A percentile compares a stretch with the other conserved stretches of the same genome.
Conservation (phyloP, 2,888 invertebrate species). For the Cryptus armator region DNA sequence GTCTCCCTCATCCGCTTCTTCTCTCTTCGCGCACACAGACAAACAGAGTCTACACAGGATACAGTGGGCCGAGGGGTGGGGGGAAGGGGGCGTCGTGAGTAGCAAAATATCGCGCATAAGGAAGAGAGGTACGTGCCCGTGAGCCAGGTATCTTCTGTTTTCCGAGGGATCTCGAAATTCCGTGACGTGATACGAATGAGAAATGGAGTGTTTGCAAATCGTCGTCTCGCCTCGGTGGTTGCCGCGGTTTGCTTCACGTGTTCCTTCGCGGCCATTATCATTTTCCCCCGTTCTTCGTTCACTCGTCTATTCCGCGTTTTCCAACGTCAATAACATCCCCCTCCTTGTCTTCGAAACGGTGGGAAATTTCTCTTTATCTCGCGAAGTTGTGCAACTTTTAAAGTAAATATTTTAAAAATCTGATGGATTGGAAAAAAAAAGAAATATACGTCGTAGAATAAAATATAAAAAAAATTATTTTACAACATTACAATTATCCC, state of each 20-base stretch:
- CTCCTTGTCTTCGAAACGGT: not conserved
- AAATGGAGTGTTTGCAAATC: slow-evolving; percentile 58
- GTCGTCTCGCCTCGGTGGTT: not conserved
- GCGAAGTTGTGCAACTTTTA: not conserved
- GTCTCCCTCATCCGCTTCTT: not conserved
- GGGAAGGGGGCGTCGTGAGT: not conserved
- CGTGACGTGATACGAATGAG: slow-evolving; percentile 60
- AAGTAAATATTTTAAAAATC: not conserved
- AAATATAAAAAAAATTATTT: too few species aligned
- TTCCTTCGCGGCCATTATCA: not conserved
- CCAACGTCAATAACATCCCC: not conserved
- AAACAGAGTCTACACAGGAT: not conserved
- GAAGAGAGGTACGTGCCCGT: slow-evolving; percentile 50
- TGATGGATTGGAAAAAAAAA: too few species aligned
- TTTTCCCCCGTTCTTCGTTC: slow-evolving; percentile 3
- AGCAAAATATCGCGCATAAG: slow-evolving; percentile 23
- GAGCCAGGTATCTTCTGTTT: slow-evolving; percentile 42
- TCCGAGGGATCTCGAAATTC: slow-evolving; percentile 52
- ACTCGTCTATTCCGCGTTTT: not conserved
- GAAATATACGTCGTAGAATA: too few species aligned
- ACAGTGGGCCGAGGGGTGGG: not conserved
- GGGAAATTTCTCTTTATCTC: slow-evolving; percentile 4
- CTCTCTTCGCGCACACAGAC: not conserved
- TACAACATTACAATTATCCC: too few species aligned
- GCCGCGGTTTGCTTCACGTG: slow-evolving; percentile 2